Conservation (phyloP, 2,113 vertebrate genomes). For the Grammomys surdaster region DNA sequence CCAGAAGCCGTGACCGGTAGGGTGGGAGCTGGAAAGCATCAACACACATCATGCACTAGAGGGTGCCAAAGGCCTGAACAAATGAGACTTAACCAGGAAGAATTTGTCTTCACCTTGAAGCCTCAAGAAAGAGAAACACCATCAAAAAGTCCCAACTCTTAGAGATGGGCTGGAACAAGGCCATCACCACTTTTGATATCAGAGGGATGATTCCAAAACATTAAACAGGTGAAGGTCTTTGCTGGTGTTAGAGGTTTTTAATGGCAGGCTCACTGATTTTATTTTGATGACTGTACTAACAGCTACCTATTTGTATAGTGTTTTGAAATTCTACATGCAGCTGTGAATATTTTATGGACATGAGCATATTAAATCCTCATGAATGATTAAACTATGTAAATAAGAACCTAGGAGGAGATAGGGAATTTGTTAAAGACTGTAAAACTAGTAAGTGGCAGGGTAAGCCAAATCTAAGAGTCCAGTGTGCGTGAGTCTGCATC, state of each 20-base stretch:
- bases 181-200: background rate
- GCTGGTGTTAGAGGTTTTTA: background rate
- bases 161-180: too few relatives aligned
- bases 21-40: background rate
- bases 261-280: background rate
- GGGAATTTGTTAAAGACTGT: background rate
- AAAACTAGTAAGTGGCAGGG: background rate
- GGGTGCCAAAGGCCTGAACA: slow-evolving; percentile 58
- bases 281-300: background rate
- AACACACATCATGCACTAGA: slow-evolving; percentile 62
- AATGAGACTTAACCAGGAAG: background rate
- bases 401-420: background rate
- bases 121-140: background rate
- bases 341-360: background rate
- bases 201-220: background rate
- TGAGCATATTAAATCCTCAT: background rate
- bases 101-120: background rate
- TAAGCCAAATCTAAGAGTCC: background rate
- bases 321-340: background rate
- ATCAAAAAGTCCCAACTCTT: background rate
- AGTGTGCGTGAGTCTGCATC: accelerated
- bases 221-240: too few relatives aligned
- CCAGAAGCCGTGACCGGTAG: accelerated
- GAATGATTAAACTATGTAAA: background rate
- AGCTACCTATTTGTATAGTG: background rate